phyloP scores from a whole-genome alignment of 2,888 invertebrate genomes.

The Tuberolachnus salignus region DNA sequence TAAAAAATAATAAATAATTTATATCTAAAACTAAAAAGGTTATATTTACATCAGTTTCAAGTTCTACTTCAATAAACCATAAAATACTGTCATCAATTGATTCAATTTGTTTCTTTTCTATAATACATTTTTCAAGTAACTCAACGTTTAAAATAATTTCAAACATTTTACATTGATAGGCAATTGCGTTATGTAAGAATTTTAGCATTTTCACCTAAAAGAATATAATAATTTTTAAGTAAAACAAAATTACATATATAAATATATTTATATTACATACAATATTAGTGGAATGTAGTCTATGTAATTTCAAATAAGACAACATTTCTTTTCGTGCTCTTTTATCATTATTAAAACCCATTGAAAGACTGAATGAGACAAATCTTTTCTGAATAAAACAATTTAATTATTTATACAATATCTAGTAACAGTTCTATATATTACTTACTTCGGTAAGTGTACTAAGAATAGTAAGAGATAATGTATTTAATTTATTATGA shows the following conservation, averaged over 20 bases:
- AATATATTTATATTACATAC: conserved; percentile 29
- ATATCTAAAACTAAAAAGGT: neutral
- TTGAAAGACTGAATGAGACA: conserved; percentile 51
- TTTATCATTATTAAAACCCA: conserved; percentile 51
- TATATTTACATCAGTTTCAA: conserved; percentile 42
- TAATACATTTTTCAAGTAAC: conserved; percentile 46
- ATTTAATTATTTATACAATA: conserved; percentile 4
- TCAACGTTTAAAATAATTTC: conserved; percentile 52
- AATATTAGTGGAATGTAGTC: conserved; percentile 49
- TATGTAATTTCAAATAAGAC: conserved; percentile 47
- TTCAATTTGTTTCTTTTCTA: conserved; percentile 49
- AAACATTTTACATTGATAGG: conserved; percentile 53
- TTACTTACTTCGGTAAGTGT: conserved; percentile 49
- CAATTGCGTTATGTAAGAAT: conserved; percentile 48
- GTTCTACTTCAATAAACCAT: conserved; percentile 52
- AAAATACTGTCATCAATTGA: conserved; percentile 44
- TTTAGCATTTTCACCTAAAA: conserved; percentile 51
- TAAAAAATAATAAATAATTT: neutral
- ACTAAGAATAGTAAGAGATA: conserved; percentile 51
- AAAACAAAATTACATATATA: neutral
- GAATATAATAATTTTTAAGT: neutral
- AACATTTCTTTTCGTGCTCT: conserved; percentile 47
- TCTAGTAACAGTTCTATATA: neutral
- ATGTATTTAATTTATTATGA: conserved; percentile 47
- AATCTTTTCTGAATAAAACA: conserved; percentile 36